Conservation (phyloP, 2,797 vertebrate species). For the Nasua narica region DNA sequence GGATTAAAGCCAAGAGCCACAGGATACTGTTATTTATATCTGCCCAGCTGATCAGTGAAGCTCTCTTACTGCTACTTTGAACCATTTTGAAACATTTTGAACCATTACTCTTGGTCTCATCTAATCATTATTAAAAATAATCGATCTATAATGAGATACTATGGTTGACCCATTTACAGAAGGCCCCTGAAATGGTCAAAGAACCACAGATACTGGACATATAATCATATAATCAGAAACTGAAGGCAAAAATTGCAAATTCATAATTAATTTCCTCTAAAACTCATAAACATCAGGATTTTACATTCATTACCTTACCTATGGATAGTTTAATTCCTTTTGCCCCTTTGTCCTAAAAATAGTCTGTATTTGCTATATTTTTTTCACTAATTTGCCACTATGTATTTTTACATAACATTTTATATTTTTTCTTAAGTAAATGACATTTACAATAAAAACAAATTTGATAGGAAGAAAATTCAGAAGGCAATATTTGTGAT, state of each 20-base stretch:
- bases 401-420: background rate
- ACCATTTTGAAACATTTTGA: background rate
- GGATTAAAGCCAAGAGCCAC: background rate
- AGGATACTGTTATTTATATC: background rate
- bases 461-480: constrained; percentile 48
- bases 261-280: background rate
- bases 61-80: background rate
- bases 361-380: background rate
- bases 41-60: too few relatives aligned
- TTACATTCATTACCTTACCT: background rate
- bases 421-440: background rate
- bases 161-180: background rate
- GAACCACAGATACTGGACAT: background rate
- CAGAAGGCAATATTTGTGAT: background rate
- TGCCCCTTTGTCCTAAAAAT: background rate
- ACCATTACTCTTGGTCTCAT: background rate
- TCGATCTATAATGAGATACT: background rate
- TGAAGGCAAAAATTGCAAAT: background rate
- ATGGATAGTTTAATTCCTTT: background rate
- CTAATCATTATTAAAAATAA: background rate
- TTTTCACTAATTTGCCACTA: background rate
- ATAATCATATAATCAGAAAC: background rate
- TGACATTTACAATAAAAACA: constrained; percentile 6
- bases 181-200: background rate
- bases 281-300: background rate